A percentile compares a stretch with the other conserved stretches of the same genome.
These are phyloP conservation scores for Argynnis bischoffii DNA, from an alignment of 2,888 invertebrate genomes.

Conservation along the genomic window DNA sequence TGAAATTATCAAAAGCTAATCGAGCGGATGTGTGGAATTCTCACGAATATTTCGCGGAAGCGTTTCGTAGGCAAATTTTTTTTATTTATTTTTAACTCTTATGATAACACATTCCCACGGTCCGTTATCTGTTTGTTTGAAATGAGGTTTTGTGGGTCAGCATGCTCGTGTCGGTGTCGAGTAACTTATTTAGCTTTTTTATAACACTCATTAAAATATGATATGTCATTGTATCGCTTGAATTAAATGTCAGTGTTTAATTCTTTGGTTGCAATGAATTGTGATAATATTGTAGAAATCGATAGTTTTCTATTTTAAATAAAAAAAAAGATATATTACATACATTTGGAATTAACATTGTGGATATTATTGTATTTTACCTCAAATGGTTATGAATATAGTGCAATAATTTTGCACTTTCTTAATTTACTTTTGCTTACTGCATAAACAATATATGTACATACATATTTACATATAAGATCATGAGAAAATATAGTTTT, in stretches of 20 bases:
- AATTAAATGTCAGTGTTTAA: background rate
- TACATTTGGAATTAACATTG: too few relatives aligned
- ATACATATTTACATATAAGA: too few relatives aligned
- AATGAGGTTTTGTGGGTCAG: constrained; percentile 32
- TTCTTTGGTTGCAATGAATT: background rate
- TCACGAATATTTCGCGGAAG: constrained; percentile 58
- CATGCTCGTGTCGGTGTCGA: constrained; percentile 20
- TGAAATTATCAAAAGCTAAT: constrained; percentile 44
- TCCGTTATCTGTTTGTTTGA: constrained; percentile 50
- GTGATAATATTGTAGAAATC: too few relatives aligned
- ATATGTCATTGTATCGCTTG: constrained; percentile 1
- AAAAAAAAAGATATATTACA: too few relatives aligned
- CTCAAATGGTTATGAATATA: too few relatives aligned
- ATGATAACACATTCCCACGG: constrained; percentile 66
- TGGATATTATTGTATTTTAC: too few relatives aligned
- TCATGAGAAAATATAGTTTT: too few relatives aligned
- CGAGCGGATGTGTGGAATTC: constrained; percentile 46
- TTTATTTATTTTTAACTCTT: constrained; percentile 44
- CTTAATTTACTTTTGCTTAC: too few relatives aligned
- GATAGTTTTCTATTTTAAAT: too few relatives aligned
- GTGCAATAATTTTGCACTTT: too few relatives aligned
- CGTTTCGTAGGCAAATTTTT: constrained; percentile 56
- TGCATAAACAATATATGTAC: too few relatives aligned
- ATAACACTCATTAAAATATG: constrained; percentile 18
- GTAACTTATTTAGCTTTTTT: constrained; percentile 20